Base-by-base conservation (phyloP, 2,113 vertebrate species). In the Plecturocebus donacophilus region DNA sequence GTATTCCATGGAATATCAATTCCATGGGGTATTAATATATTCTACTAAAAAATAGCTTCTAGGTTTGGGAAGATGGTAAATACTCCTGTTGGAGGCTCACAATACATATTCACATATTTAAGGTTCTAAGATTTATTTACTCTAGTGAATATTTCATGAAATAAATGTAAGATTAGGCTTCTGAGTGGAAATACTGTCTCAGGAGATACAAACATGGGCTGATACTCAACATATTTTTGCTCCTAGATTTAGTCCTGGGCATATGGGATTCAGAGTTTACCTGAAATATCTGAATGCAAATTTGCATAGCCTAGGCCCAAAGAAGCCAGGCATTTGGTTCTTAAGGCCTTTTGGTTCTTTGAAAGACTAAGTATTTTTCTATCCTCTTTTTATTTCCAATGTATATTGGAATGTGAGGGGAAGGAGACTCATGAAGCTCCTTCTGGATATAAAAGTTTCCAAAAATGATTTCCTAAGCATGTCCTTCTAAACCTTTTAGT, bases 31-130 rank as follows among this genome's bases (percentile, higher is more conserved):
- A 45, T 35, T 73, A 83, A 40, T 87, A 58, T 75, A n/a, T 90
- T 96, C 81, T 61, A 96, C 61, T 76, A 42, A 92, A 91, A 86
- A 91, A 82, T 82, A 21, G 38, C 45, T 95, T 95, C 25, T 88
- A 84, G 52, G 35, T 95, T 91, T 97, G 76, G 52, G 52, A 95
- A 95, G 32, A 94, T 97, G 38, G 27, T 91, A 80, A 94, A 49
- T 94, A 89, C 2, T 5, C 47, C 19, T 88, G 14, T 73, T 35
- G n/a, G 40, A 94, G 56, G 12, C 58, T 91, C n/a, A 96, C 5
- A 89, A 73, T 93, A 91, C 32, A 90, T 42, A 86, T 32, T 58
- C 25, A 81, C 7, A 54, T 96, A 86, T 84, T 96, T 90, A 90
- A 85, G 45, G 6, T 88, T 94, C 94, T 92, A 61, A 95, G 47